A percentile compares a stretch with the other conserved stretches of the same genome.
Evolutionary conservation across 2,797 vertebrate species (phyloP).

Genomic region (Dicrostonyx torquatus): DNA sequence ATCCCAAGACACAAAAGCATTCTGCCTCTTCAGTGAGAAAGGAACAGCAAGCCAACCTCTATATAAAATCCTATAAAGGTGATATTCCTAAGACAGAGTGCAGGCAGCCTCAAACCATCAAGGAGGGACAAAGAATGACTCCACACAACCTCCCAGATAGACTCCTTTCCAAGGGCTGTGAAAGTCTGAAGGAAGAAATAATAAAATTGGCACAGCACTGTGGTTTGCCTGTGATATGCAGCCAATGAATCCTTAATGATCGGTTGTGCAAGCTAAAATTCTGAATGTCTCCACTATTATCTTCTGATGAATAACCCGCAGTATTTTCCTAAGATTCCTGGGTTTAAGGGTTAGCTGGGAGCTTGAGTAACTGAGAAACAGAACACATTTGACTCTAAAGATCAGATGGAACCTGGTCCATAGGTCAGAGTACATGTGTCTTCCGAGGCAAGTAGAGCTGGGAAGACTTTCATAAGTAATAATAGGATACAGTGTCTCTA

Average conservation of each 20-base stretch:
- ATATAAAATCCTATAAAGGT: not conserved
- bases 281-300: not conserved
- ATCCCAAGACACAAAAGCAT: constrained; percentile 51
- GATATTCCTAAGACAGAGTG: not conserved
- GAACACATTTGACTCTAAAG: not conserved
- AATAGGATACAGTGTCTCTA: not conserved
- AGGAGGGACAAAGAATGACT: not conserved
- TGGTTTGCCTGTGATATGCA: not conserved
- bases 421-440: not conserved
- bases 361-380: constrained; percentile 43
- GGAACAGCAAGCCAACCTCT: not conserved
- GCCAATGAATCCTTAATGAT: not conserved
- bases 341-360: constrained; percentile 33
- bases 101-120: not conserved
- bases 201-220: not conserved
- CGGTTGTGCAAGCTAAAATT: not conserved
- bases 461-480: not conserved
- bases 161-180: not conserved
- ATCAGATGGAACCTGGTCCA: not conserved
- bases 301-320: constrained; percentile 51
- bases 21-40: constrained; percentile 45
- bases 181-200: not conserved
- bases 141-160: not conserved
- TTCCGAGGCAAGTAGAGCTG: not conserved
- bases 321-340: constrained; percentile 63